Evolutionary conservation across 1,140 invertebrate genomes (phyloP).

Genomic region (Panagrolaimus sp.): DNA sequence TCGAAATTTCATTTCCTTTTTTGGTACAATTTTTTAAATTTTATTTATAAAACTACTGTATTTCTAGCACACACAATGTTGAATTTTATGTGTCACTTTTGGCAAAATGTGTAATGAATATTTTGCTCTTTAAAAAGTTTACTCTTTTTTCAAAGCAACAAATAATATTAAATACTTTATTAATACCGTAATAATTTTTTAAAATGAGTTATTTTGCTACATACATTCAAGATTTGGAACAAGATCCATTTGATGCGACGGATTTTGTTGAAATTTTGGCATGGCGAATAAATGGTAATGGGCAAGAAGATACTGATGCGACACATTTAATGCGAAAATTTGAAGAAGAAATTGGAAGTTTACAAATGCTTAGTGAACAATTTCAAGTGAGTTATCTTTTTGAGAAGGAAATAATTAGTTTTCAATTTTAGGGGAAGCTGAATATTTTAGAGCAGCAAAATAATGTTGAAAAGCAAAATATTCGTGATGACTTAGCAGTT

Average conservation of each 20-base stretch:
- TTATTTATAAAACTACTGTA: no score
- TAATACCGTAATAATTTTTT: no score
- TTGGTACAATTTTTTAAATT: no score
- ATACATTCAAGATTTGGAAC: constrained; percentile 55
- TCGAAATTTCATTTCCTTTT: no score
- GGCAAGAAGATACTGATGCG: constrained; percentile 40
- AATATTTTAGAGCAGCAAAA: constrained; percentile 7
- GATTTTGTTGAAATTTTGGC: constrained; percentile 94
- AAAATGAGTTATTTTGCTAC: constrained; percentile 49
- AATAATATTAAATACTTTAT: no score
- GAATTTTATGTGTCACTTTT: no score
- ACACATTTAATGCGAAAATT: constrained; percentile 50
- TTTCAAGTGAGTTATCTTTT: constrained; percentile 34
- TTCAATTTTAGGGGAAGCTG: neutral
- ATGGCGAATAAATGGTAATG: constrained; percentile 78
- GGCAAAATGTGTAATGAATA: no score
- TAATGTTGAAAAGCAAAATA: constrained; percentile 12
- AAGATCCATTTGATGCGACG: constrained; percentile 88
- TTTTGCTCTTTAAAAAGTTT: no score
- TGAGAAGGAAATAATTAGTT: neutral
- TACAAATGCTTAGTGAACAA: constrained; percentile 52
- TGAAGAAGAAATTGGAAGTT: constrained; percentile 56
- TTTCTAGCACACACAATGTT: no score
- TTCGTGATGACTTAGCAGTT: neutral
- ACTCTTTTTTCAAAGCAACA: no score